phyloP scores from a whole-genome alignment of 92 coral and sea anemone species.

The Actinernus sp. region DNA sequence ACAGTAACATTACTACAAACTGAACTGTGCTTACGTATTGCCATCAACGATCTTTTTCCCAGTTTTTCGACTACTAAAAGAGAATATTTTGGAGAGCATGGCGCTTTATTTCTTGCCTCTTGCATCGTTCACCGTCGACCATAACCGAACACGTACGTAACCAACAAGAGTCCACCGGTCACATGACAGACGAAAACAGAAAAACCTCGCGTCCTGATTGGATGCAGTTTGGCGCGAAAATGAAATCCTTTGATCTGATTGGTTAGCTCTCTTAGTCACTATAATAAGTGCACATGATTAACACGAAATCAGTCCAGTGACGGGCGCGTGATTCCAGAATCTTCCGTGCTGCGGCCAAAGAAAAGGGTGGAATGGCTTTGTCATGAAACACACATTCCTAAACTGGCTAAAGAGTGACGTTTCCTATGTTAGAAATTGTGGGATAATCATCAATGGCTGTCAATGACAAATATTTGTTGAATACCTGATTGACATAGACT shows the following conservation, averaged over 20 bases:
- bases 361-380: neutral
- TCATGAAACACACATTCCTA: no score
- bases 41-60: conserved; percentile 68
- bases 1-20: conserved; percentile 1
- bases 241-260: conserved; percentile 57
- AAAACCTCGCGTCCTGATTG: conserved; percentile 66
- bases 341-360: conserved; percentile 4
- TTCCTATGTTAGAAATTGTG: no score
- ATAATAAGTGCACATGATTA: conserved; percentile 7
- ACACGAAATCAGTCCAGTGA: conserved; percentile 53
- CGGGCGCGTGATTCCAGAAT: conserved; percentile 78
- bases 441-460: no score
- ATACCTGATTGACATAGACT: no score
- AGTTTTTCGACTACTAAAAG: conserved; percentile 82
- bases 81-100: conserved; percentile 94
- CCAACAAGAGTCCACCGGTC: conserved; percentile 31
- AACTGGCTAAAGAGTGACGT: no score
- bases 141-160: conserved; percentile 41
- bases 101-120: conserved; percentile 3
- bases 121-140: conserved; percentile 25
- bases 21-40: conserved; percentile 55
- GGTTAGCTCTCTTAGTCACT: conserved; percentile 28
- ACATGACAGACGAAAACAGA: conserved; percentile 78
- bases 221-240: conserved; percentile 81
- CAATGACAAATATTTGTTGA: no score